Conservation (phyloP, 2,113 vertebrate species). For the Azemiops feae region DNA sequence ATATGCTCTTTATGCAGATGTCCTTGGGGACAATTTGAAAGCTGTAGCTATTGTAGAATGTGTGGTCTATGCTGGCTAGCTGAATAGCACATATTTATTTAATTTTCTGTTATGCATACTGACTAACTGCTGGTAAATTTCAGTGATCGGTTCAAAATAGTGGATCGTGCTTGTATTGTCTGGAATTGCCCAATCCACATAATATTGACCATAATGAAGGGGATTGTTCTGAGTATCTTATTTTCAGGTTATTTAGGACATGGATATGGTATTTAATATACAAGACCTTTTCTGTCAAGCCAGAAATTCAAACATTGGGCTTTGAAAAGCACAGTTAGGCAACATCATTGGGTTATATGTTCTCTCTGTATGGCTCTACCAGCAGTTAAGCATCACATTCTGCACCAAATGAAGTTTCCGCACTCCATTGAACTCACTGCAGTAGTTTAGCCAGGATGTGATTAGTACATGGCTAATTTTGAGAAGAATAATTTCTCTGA, state of each 20-base stretch:
- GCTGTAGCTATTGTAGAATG: neutral
- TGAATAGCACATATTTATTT: neutral
- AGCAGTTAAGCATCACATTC: neutral
- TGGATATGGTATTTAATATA: neutral
- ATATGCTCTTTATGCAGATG: neutral
- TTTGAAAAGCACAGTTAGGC: neutral
- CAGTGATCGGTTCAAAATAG: neutral
- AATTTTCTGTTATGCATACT: neutral
- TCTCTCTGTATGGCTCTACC: neutral
- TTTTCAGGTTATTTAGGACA: neutral
- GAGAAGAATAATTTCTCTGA: neutral
- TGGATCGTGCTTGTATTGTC: neutral
- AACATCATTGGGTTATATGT: neutral
- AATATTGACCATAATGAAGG: neutral
- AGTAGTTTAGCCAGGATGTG: neutral
- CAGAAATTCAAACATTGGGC: neutral
- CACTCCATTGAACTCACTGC: neutral
- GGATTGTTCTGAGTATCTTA: neutral
- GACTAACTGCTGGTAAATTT: neutral
- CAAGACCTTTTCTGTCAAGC: neutral
- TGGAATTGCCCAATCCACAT: neutral
- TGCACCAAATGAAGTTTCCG: neutral
- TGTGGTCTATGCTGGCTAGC: neutral
- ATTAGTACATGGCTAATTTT: neutral
- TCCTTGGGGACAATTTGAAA: neutral